Evolutionary conservation across 2,113 vertebrate genomes (phyloP).

Genomic region (Ictidomys tridecemlineatus): DNA sequence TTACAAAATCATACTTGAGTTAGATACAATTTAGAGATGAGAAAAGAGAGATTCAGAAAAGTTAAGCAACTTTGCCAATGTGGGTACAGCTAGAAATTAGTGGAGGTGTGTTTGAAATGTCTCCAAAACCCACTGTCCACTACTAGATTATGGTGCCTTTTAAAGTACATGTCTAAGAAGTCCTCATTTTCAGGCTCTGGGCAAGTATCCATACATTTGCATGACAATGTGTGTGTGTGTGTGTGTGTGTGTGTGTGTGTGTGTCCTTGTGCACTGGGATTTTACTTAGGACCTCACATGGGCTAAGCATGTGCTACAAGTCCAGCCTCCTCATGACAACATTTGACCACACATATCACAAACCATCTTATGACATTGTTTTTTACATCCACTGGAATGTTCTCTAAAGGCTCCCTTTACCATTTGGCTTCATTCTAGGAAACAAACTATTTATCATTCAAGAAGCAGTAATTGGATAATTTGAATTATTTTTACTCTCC

Average conservation of each 20-base stretch:
- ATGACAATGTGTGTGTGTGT: not conserved
- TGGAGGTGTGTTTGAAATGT: not conserved
- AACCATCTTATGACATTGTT: not conserved
- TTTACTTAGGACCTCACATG: too few species aligned
- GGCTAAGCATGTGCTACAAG: not conserved
- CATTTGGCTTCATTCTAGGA: not conserved
- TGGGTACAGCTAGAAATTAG: conserved; percentile 26
- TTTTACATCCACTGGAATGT: not conserved
- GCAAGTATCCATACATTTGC: not conserved
- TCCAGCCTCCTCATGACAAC: not conserved
- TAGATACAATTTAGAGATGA: conserved; percentile 28
- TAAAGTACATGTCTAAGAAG: conserved; percentile 8
- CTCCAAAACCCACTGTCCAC: not conserved
- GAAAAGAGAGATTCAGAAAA: not conserved
- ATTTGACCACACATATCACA: not conserved
- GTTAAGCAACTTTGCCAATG: conserved; percentile 12
- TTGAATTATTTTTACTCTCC: conserved; percentile 23
- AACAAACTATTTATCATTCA: conserved; percentile 26
- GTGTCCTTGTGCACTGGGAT: too few species aligned
- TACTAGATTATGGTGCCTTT: not conserved
- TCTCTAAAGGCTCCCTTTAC: not conserved
- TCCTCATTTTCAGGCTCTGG: not conserved
- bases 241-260: not conserved
- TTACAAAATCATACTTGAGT: conserved; percentile 5
- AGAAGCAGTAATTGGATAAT: not conserved